Evolutionary conservation across 2,888 invertebrate species (phyloP), one percentile per base, ranked within the genome.

Genomic region (Lamellibrachia columna): DNA sequence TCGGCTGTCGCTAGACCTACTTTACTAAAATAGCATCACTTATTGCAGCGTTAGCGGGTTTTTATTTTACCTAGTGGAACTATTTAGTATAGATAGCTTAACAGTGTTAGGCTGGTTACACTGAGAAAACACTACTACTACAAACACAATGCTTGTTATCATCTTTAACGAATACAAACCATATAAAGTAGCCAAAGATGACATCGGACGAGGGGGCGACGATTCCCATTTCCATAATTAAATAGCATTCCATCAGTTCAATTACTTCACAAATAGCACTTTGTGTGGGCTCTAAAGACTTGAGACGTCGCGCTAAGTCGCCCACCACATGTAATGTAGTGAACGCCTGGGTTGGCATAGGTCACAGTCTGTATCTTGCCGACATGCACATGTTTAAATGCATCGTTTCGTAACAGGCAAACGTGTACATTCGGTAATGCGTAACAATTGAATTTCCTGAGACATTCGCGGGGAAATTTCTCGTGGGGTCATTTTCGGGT

Each of bases 301-400:
- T 75, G 75, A 15, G 75, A 75, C 75, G n/a, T 22, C 22, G 22
- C 75, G n/a, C 75, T 22, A 75, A 75, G 75, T 75, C 75, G 75
- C 75, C 75, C 75, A 75, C 75, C 75, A 75, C 75, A 22, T 15
- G 75, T 75, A 22, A 75, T 75, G 75, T 6, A 75, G 75, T 75
- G 75, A 75, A 22, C 75, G 75, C 22, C 75, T 75, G 22, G 75
- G 22, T n/a, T 6, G 75, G 22, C n/a, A 75, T 75, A 75, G 75
- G 75, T 75, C 75, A 75, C 15, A 75, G n/a, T 75, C 75, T n/a
- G 75, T 75, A n/a, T 75, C 75, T 75, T 75, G n/a, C 75, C 75
- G 75, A 75, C 75, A 75, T 75, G 40, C 40, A 40, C 40, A 40
- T 40, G 40, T 40, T 40, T 40, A 40, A 40, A 40, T 40, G 40